Base-by-base conservation (phyloP, 2,888 invertebrate genomes). In the Drosophila aldrichi region DNA sequence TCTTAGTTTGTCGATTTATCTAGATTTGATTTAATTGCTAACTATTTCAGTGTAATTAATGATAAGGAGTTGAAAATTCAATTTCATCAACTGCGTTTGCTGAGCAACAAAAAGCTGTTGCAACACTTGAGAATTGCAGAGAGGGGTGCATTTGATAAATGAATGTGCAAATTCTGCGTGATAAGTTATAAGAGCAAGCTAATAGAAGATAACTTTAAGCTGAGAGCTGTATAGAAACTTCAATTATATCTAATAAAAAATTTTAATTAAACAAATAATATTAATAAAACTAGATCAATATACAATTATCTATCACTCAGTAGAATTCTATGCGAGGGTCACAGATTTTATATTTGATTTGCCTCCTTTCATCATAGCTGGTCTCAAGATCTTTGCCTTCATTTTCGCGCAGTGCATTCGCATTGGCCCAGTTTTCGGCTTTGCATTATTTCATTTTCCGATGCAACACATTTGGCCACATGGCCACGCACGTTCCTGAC, bases 351-450 rank as follows among this genome's bases (percentile, higher is more conserved):
- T 22, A 16, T 20, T 9, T 16, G 8, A 9, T 16, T 16, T 9
- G 0, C 32, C 22, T 20, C 16, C 29, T 29, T 8, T 22, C 36
- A 12, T 36, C 5, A 14, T 14, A 36, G 14, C 12, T 14, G 4
- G 2, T 38, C 8, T 38, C 38, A 41, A 16, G 4, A 32, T 32
- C 12, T n/a, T 14, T 16, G 14, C 22, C 12, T 22, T 38, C 1
- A 14, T 6, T 61, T 74, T 76, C 40, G 54, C 12, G 48, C 74
- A 79, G 79, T 82, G 82, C 40, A 75, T 29, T 82, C 64, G 67
- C 81, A 66, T 60, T 83, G 88, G 67, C 89, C 85, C 66, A 83
- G 81, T 82, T 82, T 71, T 68, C 29, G 32, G 20, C 16, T 56
- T 40, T 43, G 36, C 52, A 36, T 62, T 69, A 18, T 12, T 40